phyloP scores from a whole-genome alignment of 1,140 invertebrate genomes.

The Zaprionus camerounensis region DNA sequence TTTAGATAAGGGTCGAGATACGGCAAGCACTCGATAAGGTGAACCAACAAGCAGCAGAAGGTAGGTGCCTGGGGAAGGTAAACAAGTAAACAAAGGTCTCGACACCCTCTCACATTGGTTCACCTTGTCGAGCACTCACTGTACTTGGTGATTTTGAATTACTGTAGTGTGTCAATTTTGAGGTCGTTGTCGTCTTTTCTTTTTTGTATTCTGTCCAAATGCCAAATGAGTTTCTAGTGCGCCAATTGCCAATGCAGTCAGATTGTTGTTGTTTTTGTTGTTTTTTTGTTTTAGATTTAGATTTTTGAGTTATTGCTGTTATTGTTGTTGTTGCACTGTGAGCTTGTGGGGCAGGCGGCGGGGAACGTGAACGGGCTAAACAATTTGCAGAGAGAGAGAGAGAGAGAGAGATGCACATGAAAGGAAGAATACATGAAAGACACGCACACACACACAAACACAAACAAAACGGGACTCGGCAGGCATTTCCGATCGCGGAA shows the following conservation, averaged over 20 bases:
- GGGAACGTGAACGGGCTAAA: slow-evolving; percentile 52
- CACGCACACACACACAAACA: slow-evolving; percentile 2
- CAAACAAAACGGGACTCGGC: neutral
- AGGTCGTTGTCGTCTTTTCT: neutral
- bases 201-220: slow-evolving; percentile 45
- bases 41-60: neutral
- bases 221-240: slow-evolving; percentile 56
- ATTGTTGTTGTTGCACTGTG: slow-evolving; percentile 4
- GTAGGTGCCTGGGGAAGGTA: too few species aligned
- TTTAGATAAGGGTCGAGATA: neutral
- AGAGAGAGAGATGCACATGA: slow-evolving; percentile 13
- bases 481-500: slow-evolving; percentile 3
- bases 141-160: slow-evolving; percentile 2
- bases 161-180: neutral
- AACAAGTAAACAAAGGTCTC: too few species aligned
- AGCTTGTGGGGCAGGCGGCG: slow-evolving; percentile 55
- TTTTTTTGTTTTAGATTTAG: slow-evolving; percentile 4
- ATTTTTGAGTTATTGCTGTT: too few species aligned
- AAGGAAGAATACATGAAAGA: slow-evolving; percentile 6
- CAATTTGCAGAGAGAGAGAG: neutral
- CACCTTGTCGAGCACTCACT: neutral
- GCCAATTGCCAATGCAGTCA: slow-evolving; percentile 41
- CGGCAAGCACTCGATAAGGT: neutral
- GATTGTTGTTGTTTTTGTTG: neutral
- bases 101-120: neutral